phyloP scores from a whole-genome alignment of 2,113 vertebrate species.

The Suricata suricatta region DNA sequence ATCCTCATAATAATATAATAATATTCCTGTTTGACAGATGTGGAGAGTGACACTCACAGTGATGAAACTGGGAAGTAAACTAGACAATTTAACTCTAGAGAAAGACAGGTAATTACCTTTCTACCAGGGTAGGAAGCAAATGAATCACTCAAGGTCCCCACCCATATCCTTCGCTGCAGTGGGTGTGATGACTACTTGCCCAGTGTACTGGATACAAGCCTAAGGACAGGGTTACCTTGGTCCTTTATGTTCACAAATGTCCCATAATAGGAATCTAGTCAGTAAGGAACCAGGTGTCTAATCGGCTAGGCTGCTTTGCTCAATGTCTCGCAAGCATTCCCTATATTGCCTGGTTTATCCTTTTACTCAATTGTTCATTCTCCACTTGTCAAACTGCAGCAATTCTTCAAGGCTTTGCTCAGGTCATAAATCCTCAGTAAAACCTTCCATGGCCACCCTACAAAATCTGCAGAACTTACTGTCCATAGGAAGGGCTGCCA shows the following conservation, averaged over 20 bases:
- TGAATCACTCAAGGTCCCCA: not conserved
- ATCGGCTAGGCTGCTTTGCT: not conserved
- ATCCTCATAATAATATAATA: not conserved
- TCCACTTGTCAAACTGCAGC: not conserved
- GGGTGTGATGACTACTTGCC: not conserved
- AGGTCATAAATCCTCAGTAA: not conserved
- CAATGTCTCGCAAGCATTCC: not conserved
- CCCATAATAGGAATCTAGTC: not conserved
- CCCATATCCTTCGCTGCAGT: not conserved
- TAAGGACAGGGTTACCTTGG: not conserved
- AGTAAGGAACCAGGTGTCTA: not conserved
- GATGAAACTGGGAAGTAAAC: not conserved
- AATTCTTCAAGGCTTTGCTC: not conserved
- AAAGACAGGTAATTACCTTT: not conserved
- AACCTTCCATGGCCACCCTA: not conserved
- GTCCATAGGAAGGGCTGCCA: not conserved
- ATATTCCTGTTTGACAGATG: not conserved
- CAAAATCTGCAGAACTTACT: not conserved
- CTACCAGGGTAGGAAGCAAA: not conserved
- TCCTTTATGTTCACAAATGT: conserved; percentile 6
- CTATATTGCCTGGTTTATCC: not conserved
- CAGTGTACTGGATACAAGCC: not conserved
- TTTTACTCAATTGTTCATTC: not conserved
- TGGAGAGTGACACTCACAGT: not conserved
- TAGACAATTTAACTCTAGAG: not conserved